Base-by-base conservation (phyloP, 2,888 invertebrate species). In the Meloe dianella region DNA sequence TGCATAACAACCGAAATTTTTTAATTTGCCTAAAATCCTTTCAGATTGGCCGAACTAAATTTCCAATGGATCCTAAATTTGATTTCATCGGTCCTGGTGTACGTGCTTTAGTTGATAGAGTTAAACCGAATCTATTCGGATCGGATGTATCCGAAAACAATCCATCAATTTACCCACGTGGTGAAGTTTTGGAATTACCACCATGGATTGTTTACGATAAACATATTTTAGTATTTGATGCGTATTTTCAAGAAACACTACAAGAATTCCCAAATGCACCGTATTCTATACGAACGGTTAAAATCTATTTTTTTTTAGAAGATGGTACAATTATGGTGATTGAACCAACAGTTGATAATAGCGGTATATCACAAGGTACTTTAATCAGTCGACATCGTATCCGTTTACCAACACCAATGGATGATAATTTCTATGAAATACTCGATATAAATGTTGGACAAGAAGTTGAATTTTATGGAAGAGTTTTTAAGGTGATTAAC, bases 191-290 rank as follows among this genome's bases (percentile, higher is more conserved):
- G 0, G 91, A 91, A 73, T 80, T 92, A 60, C 96, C 96, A 0
- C 85, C 93, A 0, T 97, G 96, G 96, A 86, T 96, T 63, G 91
- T 92, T 67, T 95, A 91, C 81, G 96, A 97, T 80, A 93, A 94
- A 84, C 90, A 96, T 85, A 93, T 92, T 3, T n/a, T 54, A 1
- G n/a, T n/a, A 1, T 95, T 94, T 80, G 89, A 93, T 84, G 93
- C 89, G 0, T 94, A 87, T 79, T 94, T 91, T 79, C 90, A 92
- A 87, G 92, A 94, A 85, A 90, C 92, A 0, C 86, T 94, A 0
- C 90, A 92, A 71, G 95, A 95, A 83, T 89, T 90, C 79, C 85
- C 87, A 59, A 84, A 86, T 1, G 89, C 90, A 2, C 87, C 90
- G 32, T 91, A 88, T 75, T 87, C 92, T 76, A 85, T 96, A 64